Conservation (phyloP, 2,888 invertebrate species). For the Drosophila dives region DNA sequence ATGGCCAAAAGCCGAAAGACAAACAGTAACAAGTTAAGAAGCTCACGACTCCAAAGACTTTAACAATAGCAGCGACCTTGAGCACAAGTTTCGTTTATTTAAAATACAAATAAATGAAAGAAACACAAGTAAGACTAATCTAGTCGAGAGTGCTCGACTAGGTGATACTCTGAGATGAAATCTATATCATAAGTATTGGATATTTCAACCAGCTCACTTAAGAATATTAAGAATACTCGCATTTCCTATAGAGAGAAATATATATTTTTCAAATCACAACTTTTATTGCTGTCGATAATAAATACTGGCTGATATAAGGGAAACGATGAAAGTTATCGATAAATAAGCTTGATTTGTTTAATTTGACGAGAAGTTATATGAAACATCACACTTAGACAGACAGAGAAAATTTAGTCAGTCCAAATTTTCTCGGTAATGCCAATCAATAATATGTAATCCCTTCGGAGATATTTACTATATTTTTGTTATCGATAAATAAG, state of each 20-base stretch:
- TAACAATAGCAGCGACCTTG: slow-evolving; percentile 74
- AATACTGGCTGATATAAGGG: neutral
- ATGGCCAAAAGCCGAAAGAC: slow-evolving; percentile 50
- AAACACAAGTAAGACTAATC: slow-evolving; percentile 14
- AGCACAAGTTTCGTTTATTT: slow-evolving; percentile 50
- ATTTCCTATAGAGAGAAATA: neutral
- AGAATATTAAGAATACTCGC: neutral
- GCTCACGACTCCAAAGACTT: slow-evolving; percentile 63
- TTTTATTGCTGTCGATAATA: neutral
- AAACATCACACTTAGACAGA: neutral
- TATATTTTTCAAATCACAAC: neutral
- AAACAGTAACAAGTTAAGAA: slow-evolving; percentile 69
- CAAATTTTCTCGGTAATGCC: neutral
- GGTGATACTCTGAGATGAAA: neutral
- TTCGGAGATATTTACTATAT: neutral
- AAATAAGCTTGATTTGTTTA: neutral
- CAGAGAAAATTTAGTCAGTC: too few relatives aligned
- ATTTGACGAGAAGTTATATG: neutral
- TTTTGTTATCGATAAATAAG: neutral
- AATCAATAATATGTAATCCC: neutral
- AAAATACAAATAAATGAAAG: slow-evolving; percentile 13
- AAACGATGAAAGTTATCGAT: neutral
- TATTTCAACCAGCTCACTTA: neutral
- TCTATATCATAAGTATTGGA: neutral
- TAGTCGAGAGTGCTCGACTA: neutral